phyloP scores from a whole-genome alignment of 2,797 vertebrate species.

The Enteromius thamalakanensis region DNA sequence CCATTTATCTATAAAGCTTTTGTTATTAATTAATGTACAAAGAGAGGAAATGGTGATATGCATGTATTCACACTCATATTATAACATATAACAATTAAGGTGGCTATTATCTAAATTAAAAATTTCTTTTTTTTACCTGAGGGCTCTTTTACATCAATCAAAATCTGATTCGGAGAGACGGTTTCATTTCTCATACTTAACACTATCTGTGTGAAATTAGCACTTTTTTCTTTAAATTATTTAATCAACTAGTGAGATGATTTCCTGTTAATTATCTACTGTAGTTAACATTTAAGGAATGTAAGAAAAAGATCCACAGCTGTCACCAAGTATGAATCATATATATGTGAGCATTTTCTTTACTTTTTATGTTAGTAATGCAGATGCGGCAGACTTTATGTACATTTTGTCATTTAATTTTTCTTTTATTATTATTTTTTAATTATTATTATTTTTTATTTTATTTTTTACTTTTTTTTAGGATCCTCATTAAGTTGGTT shows the following conservation, averaged over 20 bases:
- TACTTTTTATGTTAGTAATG: neutral
- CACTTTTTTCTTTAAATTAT: conserved; percentile 54
- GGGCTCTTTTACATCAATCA: conserved; percentile 72
- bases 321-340: neutral
- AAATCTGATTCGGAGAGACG: conserved; percentile 68
- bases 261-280: conserved; percentile 33
- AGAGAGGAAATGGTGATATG: conserved; percentile 39
- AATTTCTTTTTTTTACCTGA: conserved; percentile 64
- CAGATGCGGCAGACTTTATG: no score
- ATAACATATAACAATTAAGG: conserved; percentile 61
- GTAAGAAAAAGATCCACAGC: conserved; percentile 11
- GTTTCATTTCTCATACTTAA: conserved; percentile 77
- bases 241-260: conserved; percentile 56
- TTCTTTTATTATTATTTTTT: neutral
- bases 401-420: neutral
- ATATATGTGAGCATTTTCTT: neutral
- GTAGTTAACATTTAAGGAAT: neutral
- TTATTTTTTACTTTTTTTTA: neutral
- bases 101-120: conserved; percentile 74
- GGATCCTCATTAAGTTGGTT: neutral
- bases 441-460: no score
- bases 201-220: conserved; percentile 67
- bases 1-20: conserved; percentile 22
- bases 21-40: conserved; percentile 50
- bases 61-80: conserved; percentile 46